Evolutionary conservation across 2,113 vertebrate genomes (phyloP).

Genomic region (Tauraco erythrolophus): DNA sequence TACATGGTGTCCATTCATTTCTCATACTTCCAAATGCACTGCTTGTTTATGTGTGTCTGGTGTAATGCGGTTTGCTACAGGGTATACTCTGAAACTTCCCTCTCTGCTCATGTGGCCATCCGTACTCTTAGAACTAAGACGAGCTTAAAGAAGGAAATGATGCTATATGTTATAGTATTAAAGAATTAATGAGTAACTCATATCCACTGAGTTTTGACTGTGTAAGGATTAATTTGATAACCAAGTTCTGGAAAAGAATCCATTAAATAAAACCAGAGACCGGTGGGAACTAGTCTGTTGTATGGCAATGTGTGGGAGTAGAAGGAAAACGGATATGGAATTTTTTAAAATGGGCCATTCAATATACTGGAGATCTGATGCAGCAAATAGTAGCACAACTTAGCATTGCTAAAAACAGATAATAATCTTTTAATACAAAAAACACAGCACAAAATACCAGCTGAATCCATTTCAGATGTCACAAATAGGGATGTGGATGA

Average conservation of each 20-base stretch:
- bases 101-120: not conserved
- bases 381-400: not conserved
- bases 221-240: not conserved
- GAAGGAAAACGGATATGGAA: not conserved
- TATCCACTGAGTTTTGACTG: not conserved
- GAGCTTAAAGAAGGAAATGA: not conserved
- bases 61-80: not conserved
- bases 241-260: not conserved
- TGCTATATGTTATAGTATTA: not conserved
- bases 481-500: not conserved
- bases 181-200: not conserved
- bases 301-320: not conserved
- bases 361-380: not conserved
- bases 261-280: not conserved
- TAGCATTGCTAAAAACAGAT: slow-evolving; percentile 8
- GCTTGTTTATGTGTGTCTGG: not conserved
- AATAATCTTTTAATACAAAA: not conserved
- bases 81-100: not conserved
- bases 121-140: not conserved
- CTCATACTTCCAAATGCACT: not conserved
- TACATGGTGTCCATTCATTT: not conserved
- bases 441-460: not conserved
- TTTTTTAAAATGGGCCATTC: slow-evolving; percentile 22
- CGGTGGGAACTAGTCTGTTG: not conserved
- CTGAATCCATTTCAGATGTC: slow-evolving; percentile 12